Conservation (phyloP, 1,140 invertebrate species). For the Drosophila melanogaster region Release_6_plus_ISO1_MT NT_037436.4:11631501-11632000, state of each 20-base stretch:
- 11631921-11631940: not conserved
- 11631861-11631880: not conserved
- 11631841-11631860: conserved; percentile 6
- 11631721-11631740: conserved; percentile 15
- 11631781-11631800: conserved; percentile 17
- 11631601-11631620: conserved; percentile 29
- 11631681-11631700: conserved; percentile 4
- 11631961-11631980: not conserved
- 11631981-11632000: no score
- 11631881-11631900: conserved; percentile 9
- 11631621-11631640: conserved; percentile 16
- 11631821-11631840: not conserved
- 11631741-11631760: conserved; percentile 10
- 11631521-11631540: conserved; percentile 28
- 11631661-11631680: not conserved
- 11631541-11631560: conserved; percentile 8
- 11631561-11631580: conserved; percentile 6
- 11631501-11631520: conserved; percentile 36
- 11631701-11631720: conserved; percentile 14
- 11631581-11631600: conserved; percentile 23
- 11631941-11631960: no score
- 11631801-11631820: conserved; percentile 1
- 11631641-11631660: conserved; percentile 11
- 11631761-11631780: conserved; percentile 15
- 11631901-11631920: not conserved